Percentiles rank a stretch among this genome's conserved stretches.
Evolutionary conservation across 2,888 invertebrate species (phyloP).

Genomic region (Lomographa bimaculata): DNA sequence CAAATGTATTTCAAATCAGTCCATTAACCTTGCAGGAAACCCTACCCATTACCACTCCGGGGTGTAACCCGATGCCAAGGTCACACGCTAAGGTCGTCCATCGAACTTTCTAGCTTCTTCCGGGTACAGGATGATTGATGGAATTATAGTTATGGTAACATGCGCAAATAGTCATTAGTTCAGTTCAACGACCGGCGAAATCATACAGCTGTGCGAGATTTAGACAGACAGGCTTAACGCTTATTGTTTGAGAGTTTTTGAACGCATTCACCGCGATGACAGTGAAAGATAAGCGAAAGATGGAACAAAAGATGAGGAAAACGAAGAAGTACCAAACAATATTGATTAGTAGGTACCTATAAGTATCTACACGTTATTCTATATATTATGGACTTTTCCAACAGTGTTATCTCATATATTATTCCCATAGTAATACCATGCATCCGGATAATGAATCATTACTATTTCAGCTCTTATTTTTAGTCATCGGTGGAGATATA

Average conservation of each 20-base stretch:
- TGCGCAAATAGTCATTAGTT: conserved; percentile 41
- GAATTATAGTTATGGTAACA: conserved; percentile 36
- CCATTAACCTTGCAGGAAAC: conserved; percentile 28
- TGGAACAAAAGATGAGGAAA: conserved; percentile 4
- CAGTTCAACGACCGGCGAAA: conserved; percentile 52
- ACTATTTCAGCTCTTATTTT: conserved; percentile 18
- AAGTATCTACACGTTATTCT: too few relatives aligned
- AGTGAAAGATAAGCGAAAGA: conserved; percentile 5
- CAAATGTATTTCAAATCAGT: too few relatives aligned
- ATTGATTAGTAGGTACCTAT: too few relatives aligned
- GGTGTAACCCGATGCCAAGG: conserved; percentile 56
- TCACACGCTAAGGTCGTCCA: conserved; percentile 60
- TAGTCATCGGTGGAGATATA: conserved; percentile 12
- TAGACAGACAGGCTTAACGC: too few relatives aligned
- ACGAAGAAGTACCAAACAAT: neutral
- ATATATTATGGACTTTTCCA: neutral
- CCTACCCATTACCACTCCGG: conserved; percentile 27
- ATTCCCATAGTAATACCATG: conserved; percentile 29
- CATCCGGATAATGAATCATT: conserved; percentile 31
- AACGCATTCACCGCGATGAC: conserved; percentile 7
- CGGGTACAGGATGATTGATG: conserved; percentile 66
- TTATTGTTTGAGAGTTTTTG: conserved; percentile 1
- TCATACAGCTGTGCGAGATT: conserved; percentile 13
- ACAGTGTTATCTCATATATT: conserved; percentile 19
- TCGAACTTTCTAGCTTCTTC: conserved; percentile 60